These are phyloP conservation scores for Rhynchonema sp. DNA, from an alignment of 2,888 invertebrate species.

Conservation along the genomic window DNA sequence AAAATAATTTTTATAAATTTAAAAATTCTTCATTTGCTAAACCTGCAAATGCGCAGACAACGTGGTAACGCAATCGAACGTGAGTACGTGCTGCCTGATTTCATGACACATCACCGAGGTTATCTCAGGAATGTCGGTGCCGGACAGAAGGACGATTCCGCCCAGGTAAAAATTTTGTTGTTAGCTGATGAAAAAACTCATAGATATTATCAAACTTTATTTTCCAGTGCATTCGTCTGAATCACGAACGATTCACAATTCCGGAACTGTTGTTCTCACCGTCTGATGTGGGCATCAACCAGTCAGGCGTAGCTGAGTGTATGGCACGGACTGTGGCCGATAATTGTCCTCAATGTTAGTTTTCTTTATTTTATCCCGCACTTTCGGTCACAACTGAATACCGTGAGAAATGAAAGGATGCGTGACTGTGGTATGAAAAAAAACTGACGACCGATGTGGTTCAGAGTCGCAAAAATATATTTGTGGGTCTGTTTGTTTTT, in stretches of 20 bases:
- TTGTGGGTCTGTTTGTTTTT: neutral
- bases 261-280: slow-evolving; percentile 88
- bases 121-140: neutral
- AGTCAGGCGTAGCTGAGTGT: slow-evolving; percentile 78
- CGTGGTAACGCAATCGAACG: slow-evolving; percentile 42
- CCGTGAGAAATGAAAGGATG: too few species aligned
- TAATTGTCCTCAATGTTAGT: slow-evolving; percentile 45
- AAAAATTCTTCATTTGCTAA: too few species aligned
- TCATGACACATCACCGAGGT: slow-evolving; percentile 65
- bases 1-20: too few species aligned
- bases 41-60: too few species aligned
- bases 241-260: slow-evolving; percentile 76
- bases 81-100: slow-evolving; percentile 91
- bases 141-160: neutral
- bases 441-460: too few species aligned
- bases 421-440: too few species aligned
- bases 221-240: slow-evolving; percentile 55
- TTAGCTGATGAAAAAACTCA: neutral
- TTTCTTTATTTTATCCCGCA: neutral
- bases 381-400: too few species aligned
- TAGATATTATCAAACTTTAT: too few species aligned
- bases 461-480: too few species aligned
- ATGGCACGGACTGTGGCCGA: slow-evolving; percentile 53
- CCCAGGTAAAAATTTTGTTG: neutral
- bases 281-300: slow-evolving; percentile 70